phyloP scores from a whole-genome alignment of 2,113 vertebrate genomes.

The Hiodon tergisus region DNA sequence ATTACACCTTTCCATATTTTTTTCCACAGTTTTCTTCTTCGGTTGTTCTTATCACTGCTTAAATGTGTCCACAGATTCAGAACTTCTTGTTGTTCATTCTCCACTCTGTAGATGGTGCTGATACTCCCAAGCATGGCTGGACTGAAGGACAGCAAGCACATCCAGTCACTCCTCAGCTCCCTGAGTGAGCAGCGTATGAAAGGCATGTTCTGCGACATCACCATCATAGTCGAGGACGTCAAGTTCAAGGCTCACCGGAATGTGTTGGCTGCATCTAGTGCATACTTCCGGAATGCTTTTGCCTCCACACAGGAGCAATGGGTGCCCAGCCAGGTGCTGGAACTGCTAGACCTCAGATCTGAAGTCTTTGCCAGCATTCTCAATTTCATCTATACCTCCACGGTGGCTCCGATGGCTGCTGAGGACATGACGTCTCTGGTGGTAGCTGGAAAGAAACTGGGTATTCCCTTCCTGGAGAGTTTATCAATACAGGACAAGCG shows the following conservation, averaged over 20 bases:
- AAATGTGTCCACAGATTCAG: too few relatives aligned
- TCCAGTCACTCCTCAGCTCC: conserved; percentile 4
- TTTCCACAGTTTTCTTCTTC: neutral
- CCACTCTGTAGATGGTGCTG: conserved; percentile 10
- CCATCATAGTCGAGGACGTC: conserved; percentile 94
- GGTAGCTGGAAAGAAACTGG: conserved; percentile 87
- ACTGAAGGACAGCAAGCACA: conserved; percentile 10
- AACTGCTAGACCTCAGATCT: conserved; percentile 90
- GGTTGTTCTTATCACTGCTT: too few relatives aligned
- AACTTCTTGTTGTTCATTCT: neutral
- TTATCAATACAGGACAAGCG: conserved; percentile 53
- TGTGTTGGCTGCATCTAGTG: conserved; percentile 93
- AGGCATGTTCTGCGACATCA: conserved; percentile 95
- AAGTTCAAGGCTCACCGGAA: conserved; percentile 94
- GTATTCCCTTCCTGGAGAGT: conserved; percentile 92
- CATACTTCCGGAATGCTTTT: conserved; percentile 89
- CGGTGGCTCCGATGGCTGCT: conserved; percentile 69
- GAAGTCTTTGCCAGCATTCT: conserved; percentile 94
- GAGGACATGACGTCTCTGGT: conserved; percentile 77
- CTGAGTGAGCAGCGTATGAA: conserved; percentile 91
- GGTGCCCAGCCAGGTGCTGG: conserved; percentile 82
- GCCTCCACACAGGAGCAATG: conserved; percentile 76
- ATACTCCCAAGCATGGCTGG: neutral
- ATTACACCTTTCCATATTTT: neutral
- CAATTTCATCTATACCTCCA: conserved; percentile 95